Evolutionary conservation across 1,140 invertebrate genomes (phyloP).

Genomic region (Achatina immaculata): DNA sequence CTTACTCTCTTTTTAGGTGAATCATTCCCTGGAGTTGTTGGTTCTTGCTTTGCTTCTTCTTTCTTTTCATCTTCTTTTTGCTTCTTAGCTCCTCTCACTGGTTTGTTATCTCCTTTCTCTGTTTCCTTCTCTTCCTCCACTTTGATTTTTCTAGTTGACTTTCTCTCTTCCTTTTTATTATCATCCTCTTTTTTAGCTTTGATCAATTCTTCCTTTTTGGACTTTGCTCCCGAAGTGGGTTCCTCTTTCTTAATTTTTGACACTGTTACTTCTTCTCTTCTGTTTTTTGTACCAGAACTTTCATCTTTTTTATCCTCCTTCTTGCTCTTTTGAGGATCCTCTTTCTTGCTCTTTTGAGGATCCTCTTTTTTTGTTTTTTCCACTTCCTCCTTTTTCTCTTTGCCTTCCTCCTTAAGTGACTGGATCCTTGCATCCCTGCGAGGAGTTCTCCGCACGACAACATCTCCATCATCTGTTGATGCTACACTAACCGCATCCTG

Average conservation of each 20-base stretch:
- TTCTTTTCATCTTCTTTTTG: conserved; percentile 65
- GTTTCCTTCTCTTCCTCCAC: conserved; percentile 34
- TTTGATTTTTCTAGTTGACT: conserved; percentile 34
- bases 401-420: conserved; percentile 27
- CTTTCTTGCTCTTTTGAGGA: conserved; percentile 25
- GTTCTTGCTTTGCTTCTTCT: conserved; percentile 61
- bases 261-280: neutral
- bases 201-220: neutral
- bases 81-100: conserved; percentile 51
- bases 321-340: neutral
- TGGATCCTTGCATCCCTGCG: conserved; percentile 9
- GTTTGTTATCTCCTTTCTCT: conserved; percentile 33
- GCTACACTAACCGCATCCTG: neutral
- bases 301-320: conserved; percentile 14
- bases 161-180: conserved; percentile 4
- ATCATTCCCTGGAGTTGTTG: conserved; percentile 42
- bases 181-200: neutral
- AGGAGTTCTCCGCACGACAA: conserved; percentile 19
- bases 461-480: conserved; percentile 16
- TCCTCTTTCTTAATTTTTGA: conserved; percentile 8
- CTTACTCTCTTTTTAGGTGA: conserved; percentile 72
- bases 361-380: neutral
- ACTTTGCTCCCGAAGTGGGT: neutral
- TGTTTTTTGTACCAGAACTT: neutral
- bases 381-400: conserved; percentile 40